A percentile compares a stretch with the other conserved stretches of the same genome.
Evolutionary conservation across 1,140 invertebrate genomes (phyloP).

Genomic region (Trachymyrmex septentrionalis): DNA sequence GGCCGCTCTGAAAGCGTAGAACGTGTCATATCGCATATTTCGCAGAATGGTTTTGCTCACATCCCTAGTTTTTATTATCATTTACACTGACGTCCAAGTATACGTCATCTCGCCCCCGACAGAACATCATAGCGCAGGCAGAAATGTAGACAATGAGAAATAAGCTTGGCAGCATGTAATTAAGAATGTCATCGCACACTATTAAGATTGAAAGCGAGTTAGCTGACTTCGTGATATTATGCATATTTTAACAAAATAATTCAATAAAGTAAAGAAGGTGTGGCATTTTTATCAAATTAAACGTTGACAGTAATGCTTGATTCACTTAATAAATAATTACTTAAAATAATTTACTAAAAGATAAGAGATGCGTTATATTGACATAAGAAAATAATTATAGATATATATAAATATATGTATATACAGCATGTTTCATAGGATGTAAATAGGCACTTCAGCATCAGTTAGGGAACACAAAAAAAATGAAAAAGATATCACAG

Average conservation of each 20-base stretch:
- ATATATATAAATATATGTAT: no score
- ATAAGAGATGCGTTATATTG: no score
- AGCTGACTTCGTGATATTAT: neutral
- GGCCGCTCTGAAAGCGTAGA: constrained; percentile 63
- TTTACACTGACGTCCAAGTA: constrained; percentile 31
- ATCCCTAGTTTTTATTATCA: constrained; percentile 54
- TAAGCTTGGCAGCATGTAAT: constrained; percentile 42
- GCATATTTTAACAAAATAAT: neutral
- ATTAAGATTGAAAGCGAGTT: constrained; percentile 20
- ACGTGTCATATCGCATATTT: constrained; percentile 79
- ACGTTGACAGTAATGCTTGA: neutral
- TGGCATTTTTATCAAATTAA: constrained; percentile 21
- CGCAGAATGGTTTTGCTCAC: constrained; percentile 76
- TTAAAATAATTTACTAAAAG: no score
- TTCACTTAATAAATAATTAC: constrained; percentile 1
- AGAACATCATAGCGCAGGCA: neutral
- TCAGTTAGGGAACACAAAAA: no score
- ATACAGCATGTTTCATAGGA: no score
- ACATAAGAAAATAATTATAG: no score
- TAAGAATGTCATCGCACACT: constrained; percentile 28
- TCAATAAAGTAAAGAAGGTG: neutral
- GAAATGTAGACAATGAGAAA: constrained; percentile 21
- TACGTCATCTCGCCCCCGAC: constrained; percentile 15
- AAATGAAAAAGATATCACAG: neutral
- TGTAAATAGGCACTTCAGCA: no score